Conservation (phyloP, 2,797 vertebrate genomes). For the Sebastes steindachneri region DNA sequence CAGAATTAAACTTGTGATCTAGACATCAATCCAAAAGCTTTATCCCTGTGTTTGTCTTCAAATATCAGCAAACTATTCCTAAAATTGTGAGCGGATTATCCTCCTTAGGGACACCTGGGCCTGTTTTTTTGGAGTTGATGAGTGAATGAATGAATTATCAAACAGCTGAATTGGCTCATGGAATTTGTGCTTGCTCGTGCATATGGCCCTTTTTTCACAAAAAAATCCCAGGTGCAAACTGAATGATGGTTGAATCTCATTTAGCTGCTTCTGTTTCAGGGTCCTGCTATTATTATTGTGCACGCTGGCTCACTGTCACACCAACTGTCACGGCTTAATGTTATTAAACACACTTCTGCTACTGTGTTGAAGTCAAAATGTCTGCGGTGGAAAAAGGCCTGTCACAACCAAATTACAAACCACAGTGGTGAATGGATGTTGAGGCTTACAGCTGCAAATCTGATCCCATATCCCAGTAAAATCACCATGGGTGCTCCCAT, state of each 20-base stretch:
- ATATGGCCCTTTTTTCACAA: too few relatives aligned
- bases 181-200: not conserved
- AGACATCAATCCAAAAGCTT: not conserved
- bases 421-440: not conserved
- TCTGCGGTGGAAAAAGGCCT: not conserved
- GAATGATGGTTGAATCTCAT: not conserved
- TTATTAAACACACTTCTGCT: not conserved
- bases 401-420: not conserved
- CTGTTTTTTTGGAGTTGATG: not conserved
- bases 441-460: not conserved
- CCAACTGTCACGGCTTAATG: not conserved
- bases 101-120: not conserved
- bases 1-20: not conserved
- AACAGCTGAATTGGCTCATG: not conserved
- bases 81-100: not conserved
- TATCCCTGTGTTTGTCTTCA: not conserved
- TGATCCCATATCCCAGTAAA: not conserved
- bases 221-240: not conserved
- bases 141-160: not conserved
- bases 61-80: not conserved
- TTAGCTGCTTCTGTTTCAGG: not conserved
- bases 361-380: not conserved
- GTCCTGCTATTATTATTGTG: not conserved
- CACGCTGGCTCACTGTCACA: not conserved
- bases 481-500: not conserved